Evolutionary conservation across 2,888 invertebrate genomes (phyloP).

Genomic region (Orgyia antiqua): DNA sequence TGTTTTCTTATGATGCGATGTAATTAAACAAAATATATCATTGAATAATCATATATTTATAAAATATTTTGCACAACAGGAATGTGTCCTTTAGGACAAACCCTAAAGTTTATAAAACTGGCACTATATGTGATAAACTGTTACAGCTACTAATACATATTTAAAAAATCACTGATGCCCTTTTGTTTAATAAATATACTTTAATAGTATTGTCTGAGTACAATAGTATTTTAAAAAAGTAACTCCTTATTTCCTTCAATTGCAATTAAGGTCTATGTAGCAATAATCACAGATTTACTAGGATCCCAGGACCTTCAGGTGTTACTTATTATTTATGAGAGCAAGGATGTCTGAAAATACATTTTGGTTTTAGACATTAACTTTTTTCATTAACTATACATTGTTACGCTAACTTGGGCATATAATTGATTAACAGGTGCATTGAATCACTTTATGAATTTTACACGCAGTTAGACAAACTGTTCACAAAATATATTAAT

Average conservation of each 20-base stretch:
- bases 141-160: slow-evolving; percentile 18
- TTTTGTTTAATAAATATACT: neutral
- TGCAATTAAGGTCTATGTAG: neutral
- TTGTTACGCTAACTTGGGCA: no score
- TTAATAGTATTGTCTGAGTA: slow-evolving; percentile 17
- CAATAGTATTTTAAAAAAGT: neutral
- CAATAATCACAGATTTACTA: no score
- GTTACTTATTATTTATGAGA: no score
- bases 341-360: no score
- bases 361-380: no score
- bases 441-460: no score
- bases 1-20: slow-evolving; percentile 10
- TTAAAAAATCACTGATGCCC: no score
- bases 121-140: slow-evolving; percentile 29
- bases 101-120: slow-evolving; percentile 37
- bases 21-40: slow-evolving; percentile 21
- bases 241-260: neutral
- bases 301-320: no score
- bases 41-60: slow-evolving; percentile 37
- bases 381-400: no score
- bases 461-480: no score
- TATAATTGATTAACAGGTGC: no score
- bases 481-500: no score
- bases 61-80: slow-evolving; percentile 43
- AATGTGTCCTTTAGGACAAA: slow-evolving; percentile 59